These are phyloP conservation scores for Falco cherrug DNA, from an alignment of 2,797 vertebrate species.

Conservation along the genomic window DNA sequence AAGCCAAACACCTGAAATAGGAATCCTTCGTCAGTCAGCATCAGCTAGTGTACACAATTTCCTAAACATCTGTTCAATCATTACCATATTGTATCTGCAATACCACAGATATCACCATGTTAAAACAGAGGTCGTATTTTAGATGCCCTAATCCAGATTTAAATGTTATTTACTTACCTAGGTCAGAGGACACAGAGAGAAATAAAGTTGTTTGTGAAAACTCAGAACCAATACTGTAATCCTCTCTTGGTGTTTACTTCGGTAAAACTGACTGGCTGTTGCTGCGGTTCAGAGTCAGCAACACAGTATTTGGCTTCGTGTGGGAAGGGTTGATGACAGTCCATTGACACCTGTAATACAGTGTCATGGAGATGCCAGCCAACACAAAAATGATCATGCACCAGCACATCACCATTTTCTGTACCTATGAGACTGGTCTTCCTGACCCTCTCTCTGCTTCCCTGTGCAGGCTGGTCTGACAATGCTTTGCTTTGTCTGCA, in stretches of 20 bases:
- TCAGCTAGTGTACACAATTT: slow-evolving; percentile 29
- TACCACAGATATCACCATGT: background rate
- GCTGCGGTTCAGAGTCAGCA: background rate
- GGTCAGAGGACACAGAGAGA: background rate
- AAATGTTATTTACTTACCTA: slow-evolving; percentile 15
- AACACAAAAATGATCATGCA: background rate
- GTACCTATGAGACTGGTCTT: background rate
- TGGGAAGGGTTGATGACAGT: background rate
- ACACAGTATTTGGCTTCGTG: background rate
- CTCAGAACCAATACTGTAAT: background rate
- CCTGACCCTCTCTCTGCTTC: background rate
- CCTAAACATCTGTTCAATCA: slow-evolving; percentile 53
- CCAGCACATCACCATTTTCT: background rate
- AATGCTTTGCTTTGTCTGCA: background rate
- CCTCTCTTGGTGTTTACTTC: background rate
- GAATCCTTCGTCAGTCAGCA: background rate
- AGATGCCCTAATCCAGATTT: slow-evolving; percentile 8
- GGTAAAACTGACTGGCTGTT: background rate
- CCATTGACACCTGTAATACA: rapidly evolving
- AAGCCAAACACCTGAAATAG: background rate
- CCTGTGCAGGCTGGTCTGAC: background rate
- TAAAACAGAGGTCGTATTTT: background rate
- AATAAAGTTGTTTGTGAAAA: background rate
- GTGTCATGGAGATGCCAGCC: background rate
- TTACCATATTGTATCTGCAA: background rate